Evolutionary conservation across 2,888 invertebrate genomes (phyloP), one percentile per base, ranked within the genome.

Genomic region (Diabrotica balteata): DNA sequence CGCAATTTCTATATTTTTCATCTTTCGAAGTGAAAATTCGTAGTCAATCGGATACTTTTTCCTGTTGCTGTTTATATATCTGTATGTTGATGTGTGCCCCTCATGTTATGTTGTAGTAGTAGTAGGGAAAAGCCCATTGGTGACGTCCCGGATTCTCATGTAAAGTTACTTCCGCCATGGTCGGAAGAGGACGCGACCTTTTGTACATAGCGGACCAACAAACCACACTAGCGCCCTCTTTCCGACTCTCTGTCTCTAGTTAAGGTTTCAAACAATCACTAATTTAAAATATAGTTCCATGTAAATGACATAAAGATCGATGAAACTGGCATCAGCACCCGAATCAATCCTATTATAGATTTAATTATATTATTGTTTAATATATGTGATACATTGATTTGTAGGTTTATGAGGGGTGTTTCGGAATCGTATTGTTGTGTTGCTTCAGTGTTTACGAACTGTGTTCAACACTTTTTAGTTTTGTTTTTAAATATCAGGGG

Each of bases 181-280:
- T 78, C 79, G 78, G 78, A 75, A 73, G 76, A 76, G 77, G 75
- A 79, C 77, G 77, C 73, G 11, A 54, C 22, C 61, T 66, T 67
- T 55, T 82, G 83, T 84, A 84, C 71, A 84, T 84, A 84, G 81
- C 75, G 83, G 84, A 84, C 84, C 84, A 84, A 84, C 44, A 55
- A 57, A 44, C 78, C 78, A 61, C 54, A 47, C 17, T 17, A 32
- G 69, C 64, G 71, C 72, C 55, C 69, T 50, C 69, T 64, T 62
- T 71, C 73, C 73, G 72, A 66, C 58, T 64, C 70, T 71, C 67
- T 74, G 68, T 75, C 75, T 73, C 72, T 82, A 81, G 80, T 78
- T 83, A 82, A 81, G 43, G 46, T 85, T 85, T 84, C 85, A 84
- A 86, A 86, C 86, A 85, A 86, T 86, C 84, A 85, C 82, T 85